phyloP scores from a whole-genome alignment of 2,888 invertebrate species.

The Ceratothoa steindachneri region DNA sequence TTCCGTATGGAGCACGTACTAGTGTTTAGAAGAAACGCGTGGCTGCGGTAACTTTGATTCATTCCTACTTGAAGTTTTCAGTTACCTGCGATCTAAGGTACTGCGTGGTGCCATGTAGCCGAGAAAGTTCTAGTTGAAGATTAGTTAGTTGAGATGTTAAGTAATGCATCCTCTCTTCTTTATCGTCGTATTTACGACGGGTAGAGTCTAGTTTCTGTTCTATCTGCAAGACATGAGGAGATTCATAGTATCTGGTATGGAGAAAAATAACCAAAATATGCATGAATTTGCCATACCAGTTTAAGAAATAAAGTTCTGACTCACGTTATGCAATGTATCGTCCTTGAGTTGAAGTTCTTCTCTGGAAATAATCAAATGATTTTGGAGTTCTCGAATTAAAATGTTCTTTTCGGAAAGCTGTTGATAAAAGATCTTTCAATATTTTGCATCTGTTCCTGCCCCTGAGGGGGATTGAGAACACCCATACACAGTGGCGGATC shows the following conservation, averaged over 20 bases:
- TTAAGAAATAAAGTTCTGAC: neutral
- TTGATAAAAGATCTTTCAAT: neutral
- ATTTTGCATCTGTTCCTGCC: neutral
- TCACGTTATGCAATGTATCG: constrained; percentile 40
- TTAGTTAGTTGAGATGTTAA: constrained; percentile 34
- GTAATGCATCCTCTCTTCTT: constrained; percentile 36
- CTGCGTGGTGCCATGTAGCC: constrained; percentile 36
- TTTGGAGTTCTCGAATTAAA: constrained; percentile 41
- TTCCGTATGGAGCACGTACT: too few relatives aligned
- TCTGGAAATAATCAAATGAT: constrained; percentile 35
- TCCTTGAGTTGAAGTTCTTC: constrained; percentile 41
- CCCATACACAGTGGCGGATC: too few relatives aligned
- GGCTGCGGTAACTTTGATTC: too few relatives aligned
- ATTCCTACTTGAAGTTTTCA: too few relatives aligned
- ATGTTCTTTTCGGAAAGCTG: constrained; percentile 41
- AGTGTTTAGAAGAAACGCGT: too few relatives aligned
- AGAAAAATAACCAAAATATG: neutral
- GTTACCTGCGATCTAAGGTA: constrained; percentile 39
- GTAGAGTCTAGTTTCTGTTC: constrained; percentile 32
- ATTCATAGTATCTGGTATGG: too few relatives aligned
- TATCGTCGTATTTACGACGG: constrained; percentile 27
- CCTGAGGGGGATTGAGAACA: too few relatives aligned
- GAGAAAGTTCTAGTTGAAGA: constrained; percentile 41
- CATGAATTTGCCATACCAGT: too few relatives aligned
- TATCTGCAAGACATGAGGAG: constrained; percentile 33